These are phyloP conservation scores for Myopa tessellatipennis DNA, from an alignment of 2,888 invertebrate species.

Conservation along the genomic window DNA sequence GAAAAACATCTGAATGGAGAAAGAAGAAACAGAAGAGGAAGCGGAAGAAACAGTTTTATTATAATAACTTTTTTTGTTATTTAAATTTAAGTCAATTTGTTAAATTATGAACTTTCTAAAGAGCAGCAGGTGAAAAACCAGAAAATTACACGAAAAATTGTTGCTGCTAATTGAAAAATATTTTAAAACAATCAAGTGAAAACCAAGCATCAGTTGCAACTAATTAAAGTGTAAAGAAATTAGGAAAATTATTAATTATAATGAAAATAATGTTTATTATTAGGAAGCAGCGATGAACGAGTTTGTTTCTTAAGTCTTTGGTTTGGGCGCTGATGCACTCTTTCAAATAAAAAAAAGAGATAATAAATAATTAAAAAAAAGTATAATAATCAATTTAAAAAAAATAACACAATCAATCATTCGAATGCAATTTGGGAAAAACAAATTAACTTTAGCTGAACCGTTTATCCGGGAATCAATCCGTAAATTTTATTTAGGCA, in stretches of 20 bases:
- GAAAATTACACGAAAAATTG: too few relatives aligned
- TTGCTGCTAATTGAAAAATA: not conserved
- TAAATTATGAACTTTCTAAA: slow-evolving; percentile 8
- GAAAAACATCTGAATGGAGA: not conserved
- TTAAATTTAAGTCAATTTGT: not conserved
- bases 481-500: not conserved
- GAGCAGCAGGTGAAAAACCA: not conserved
- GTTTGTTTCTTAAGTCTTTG: slow-evolving; percentile 9
- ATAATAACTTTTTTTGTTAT: not conserved
- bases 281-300: not conserved
- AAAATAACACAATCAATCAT: not conserved
- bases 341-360: too few relatives aligned
- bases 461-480: too few relatives aligned
- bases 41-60: not conserved
- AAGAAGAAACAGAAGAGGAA: not conserved
- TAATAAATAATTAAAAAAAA: too few relatives aligned
- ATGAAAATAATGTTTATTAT: not conserved
- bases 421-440: not conserved
- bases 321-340: not conserved
- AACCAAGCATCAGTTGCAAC: slow-evolving; percentile 4
- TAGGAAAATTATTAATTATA: not conserved
- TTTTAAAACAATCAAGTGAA: not conserved
- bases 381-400: too few relatives aligned
- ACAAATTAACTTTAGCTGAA: not conserved
- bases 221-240: slow-evolving; percentile 4